Evolutionary conservation across 2,113 vertebrate genomes (phyloP).

Genomic region (Octodon degus): DNA sequence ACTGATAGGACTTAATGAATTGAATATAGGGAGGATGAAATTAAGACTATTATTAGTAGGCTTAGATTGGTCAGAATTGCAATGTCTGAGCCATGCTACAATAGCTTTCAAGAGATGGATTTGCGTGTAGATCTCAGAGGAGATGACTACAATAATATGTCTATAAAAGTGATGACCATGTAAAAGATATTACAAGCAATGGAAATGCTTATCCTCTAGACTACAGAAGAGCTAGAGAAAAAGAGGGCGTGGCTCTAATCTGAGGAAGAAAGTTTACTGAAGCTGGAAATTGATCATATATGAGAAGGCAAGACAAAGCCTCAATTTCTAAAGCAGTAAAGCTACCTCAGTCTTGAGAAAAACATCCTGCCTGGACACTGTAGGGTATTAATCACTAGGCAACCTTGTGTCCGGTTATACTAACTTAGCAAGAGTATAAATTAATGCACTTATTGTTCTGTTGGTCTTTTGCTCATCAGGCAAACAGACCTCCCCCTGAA

Average conservation of each 20-base stretch:
- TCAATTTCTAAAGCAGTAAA: too few species aligned
- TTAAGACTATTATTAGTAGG: background rate
- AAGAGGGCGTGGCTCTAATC: background rate
- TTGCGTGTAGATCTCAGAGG: background rate
- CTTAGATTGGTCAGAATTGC: background rate
- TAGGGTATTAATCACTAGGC: too few species aligned
- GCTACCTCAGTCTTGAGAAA: too few species aligned
- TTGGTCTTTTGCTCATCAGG: too few species aligned
- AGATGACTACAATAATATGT: background rate
- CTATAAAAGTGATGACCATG: background rate
- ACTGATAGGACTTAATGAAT: slow-evolving; percentile 11
- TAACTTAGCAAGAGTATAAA: too few species aligned
- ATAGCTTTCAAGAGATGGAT: background rate
- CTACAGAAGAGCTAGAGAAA: background rate
- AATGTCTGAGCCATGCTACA: background rate
- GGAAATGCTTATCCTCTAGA: background rate
- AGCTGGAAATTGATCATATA: too few species aligned
- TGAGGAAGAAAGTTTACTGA: background rate
- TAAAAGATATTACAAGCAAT: background rate
- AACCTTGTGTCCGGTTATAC: too few species aligned
- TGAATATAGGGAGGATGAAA: background rate
- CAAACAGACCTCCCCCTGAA: too few species aligned
- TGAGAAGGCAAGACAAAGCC: too few species aligned
- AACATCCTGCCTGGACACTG: too few species aligned
- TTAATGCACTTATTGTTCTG: too few species aligned